A percentile compares a stretch with the other conserved stretches of the same genome.
Conservation (phyloP, 2,888 invertebrate genomes). For the Euphydryas editha region DNA sequence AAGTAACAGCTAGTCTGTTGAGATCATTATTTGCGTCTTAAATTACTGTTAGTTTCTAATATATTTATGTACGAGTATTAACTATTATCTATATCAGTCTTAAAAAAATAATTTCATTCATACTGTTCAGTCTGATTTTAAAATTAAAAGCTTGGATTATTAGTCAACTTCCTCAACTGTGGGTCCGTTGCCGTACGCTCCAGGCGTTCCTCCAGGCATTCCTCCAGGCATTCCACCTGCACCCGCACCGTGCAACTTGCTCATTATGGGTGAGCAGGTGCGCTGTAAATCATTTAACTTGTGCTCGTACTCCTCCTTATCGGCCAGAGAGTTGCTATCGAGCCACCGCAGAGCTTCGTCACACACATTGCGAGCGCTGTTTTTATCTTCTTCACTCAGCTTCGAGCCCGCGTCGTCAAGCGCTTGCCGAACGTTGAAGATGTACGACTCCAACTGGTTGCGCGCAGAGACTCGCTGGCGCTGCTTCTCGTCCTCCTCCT, state of each 20-base stretch:
- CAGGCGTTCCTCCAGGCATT: conserved; percentile 37
- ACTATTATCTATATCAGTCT: no score
- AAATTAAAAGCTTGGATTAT: conserved; percentile 18
- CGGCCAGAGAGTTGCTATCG: conserved; percentile 86
- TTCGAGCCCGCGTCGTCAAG: conserved; percentile 84
- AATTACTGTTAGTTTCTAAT: no score
- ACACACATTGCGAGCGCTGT: conserved; percentile 74
- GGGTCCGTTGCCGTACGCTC: conserved; percentile 57
- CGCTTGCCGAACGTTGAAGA: conserved; percentile 88
- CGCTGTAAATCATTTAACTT: conserved; percentile 9
- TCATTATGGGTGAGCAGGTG: conserved; percentile 11
- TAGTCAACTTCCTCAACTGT: conserved; percentile 66
- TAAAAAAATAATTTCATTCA: background rate
- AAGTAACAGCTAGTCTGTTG: no score
- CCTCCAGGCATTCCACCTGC: conserved; percentile 41
- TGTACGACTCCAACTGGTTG: conserved; percentile 89
- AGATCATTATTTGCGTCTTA: no score
- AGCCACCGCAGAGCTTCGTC: conserved; percentile 88
- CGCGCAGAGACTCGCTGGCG: conserved; percentile 87
- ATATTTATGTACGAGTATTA: no score
- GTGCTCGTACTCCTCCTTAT: conserved; percentile 82
- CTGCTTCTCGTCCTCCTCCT: conserved; percentile 88
- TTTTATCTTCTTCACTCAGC: conserved; percentile 86
- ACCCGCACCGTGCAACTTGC: conserved; percentile 10
- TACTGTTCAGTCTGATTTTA: background rate